A percentile compares a stretch with the other conserved stretches of the same genome.
These are phyloP conservation scores for Thaumetopoea pityocampa DNA, from an alignment of 1,140 invertebrate species.

Conservation along the genomic window DNA sequence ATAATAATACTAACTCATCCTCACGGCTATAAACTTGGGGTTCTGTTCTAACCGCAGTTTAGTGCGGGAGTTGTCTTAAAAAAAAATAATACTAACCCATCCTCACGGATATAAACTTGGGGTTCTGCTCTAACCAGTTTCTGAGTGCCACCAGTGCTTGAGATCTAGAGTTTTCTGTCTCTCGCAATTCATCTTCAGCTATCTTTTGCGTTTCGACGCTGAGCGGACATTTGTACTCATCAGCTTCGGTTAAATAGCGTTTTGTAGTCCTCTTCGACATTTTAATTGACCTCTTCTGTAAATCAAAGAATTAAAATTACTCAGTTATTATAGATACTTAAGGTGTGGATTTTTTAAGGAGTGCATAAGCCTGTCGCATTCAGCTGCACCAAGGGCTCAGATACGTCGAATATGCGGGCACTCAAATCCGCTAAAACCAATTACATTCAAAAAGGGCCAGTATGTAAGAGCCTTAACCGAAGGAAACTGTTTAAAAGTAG, in stretches of 20 bases:
- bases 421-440: no score
- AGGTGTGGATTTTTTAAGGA: no score
- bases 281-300: slow-evolving; percentile 15
- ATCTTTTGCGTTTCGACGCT: slow-evolving; percentile 78
- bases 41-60: no score
- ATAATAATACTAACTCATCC: no score
- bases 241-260: slow-evolving; percentile 74
- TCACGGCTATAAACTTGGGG: no score
- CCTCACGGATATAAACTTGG: slow-evolving; percentile 81
- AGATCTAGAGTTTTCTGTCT: slow-evolving; percentile 80
- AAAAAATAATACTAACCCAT: slow-evolving; percentile 81
- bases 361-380: no score
- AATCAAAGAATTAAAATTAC: neutral
- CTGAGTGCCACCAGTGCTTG: slow-evolving; percentile 82
- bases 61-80: no score
- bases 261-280: slow-evolving; percentile 60
- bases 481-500: no score
- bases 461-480: no score
- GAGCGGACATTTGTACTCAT: slow-evolving; percentile 79
- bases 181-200: slow-evolving; percentile 82
- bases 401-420: no score
- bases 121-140: slow-evolving; percentile 84
- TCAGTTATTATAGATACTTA: neutral
- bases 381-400: no score
- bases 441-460: no score